Conservation (phyloP, 2,888 invertebrate genomes). For the Amiota mariae region DNA sequence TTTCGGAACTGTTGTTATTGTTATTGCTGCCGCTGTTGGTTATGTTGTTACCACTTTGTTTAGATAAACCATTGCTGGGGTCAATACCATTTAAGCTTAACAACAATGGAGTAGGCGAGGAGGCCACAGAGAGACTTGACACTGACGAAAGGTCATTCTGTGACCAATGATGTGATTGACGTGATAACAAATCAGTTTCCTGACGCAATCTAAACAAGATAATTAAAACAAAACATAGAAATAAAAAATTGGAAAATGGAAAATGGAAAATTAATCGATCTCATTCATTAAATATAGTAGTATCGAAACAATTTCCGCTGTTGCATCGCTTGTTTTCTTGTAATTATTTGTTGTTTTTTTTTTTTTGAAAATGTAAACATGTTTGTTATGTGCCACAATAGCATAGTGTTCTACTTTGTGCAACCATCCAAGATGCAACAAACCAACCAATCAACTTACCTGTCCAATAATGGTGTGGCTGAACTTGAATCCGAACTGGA, state of each 20-base stretch:
- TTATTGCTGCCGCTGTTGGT: conserved; percentile 45
- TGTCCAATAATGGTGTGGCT: conserved; percentile 85
- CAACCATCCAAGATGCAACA: too few species aligned
- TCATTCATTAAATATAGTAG: conserved; percentile 1
- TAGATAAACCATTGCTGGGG: conserved; percentile 36
- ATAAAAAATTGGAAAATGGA: not conserved
- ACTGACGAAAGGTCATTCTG: conserved; percentile 73
- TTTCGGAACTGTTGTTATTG: conserved; percentile 72
- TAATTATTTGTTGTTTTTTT: too few species aligned
- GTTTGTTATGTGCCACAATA: not conserved
- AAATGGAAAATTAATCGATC: too few species aligned
- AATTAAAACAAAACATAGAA: not conserved
- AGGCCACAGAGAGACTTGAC: conserved; percentile 67
- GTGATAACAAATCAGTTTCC: conserved; percentile 73
- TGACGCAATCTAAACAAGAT: conserved; percentile 70
- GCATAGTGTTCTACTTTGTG: conserved; percentile 16
- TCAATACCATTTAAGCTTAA: conserved; percentile 42
- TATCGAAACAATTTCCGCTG: conserved; percentile 8
- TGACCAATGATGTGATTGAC: conserved; percentile 74
- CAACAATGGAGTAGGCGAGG: conserved; percentile 58
- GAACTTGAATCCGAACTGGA: conserved; percentile 84
- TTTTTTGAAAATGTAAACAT: not conserved
- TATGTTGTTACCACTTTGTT: conserved; percentile 45
- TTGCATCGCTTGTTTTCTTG: too few species aligned
- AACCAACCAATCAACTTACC: conserved; percentile 70